These are phyloP conservation scores for Plebejus anna DNA, from an alignment of 2,888 invertebrate species.

Conservation along the genomic window DNA sequence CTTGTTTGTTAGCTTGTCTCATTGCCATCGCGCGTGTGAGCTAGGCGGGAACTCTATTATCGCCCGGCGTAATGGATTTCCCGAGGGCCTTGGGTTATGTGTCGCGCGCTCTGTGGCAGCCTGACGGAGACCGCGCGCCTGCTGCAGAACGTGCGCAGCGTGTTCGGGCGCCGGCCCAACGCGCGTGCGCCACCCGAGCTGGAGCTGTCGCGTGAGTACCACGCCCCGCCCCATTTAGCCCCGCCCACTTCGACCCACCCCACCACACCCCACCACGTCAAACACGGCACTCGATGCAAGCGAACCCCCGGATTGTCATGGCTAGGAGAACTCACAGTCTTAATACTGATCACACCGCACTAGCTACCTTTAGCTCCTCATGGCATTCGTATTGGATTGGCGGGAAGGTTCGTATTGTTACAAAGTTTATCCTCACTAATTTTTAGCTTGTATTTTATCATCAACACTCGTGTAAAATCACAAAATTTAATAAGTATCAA, in stretches of 20 bases:
- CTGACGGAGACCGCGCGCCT: conserved; percentile 98
- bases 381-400: not conserved
- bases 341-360: not conserved
- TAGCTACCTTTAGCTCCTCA: not conserved
- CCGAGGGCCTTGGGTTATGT: not conserved
- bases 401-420: not conserved
- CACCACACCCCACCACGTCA: conserved; percentile 30
- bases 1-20: conserved; percentile 33
- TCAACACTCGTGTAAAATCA: not conserved
- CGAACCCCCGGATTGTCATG: not conserved
- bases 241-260: not conserved
- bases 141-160: conserved; percentile 95
- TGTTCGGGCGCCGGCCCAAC: conserved; percentile 90
- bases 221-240: conserved; percentile 47
- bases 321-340: not conserved
- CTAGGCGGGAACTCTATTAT: conserved; percentile 17
- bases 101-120: conserved; percentile 81
- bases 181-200: conserved; percentile 91
- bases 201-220: conserved; percentile 95
- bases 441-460: conserved; percentile 7
- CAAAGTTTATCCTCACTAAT: not conserved
- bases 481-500: not conserved
- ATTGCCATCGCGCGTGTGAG: conserved; percentile 17
- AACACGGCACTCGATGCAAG: conserved; percentile 13
- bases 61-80: conserved; percentile 25